These are phyloP conservation scores for Poeciliopsis infans DNA, from an alignment of 2,797 vertebrate genomes.

Conservation along the genomic window DNA sequence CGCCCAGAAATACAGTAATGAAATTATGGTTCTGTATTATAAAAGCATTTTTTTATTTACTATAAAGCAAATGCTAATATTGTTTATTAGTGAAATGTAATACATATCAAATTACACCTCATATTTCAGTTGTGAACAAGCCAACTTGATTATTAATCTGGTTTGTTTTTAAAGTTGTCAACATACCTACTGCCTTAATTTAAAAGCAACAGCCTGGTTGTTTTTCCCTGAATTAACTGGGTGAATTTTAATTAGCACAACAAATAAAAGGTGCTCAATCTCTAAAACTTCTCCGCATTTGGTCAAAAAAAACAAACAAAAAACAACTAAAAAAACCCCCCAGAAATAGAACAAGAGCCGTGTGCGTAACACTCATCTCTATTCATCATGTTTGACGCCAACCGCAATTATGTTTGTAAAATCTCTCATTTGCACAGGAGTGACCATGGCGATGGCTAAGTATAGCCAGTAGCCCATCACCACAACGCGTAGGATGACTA, in stretches of 20 bases:
- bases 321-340: neutral
- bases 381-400: slow-evolving; percentile 44
- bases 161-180: neutral
- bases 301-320: slow-evolving; percentile 3
- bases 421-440: slow-evolving; percentile 45
- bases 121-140: neutral
- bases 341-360: slow-evolving; percentile 10
- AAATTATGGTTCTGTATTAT: neutral
- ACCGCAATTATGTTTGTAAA: slow-evolving; percentile 37
- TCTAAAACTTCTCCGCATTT: slow-evolving; percentile 9
- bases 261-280: neutral
- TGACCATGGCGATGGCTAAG: slow-evolving; percentile 61
- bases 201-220: neutral
- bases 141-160: neutral
- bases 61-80: neutral
- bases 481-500: slow-evolving; percentile 69
- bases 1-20: no score
- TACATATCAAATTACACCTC: neutral
- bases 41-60: neutral
- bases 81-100: neutral
- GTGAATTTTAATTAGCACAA: neutral
- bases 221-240: neutral
- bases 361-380: slow-evolving; percentile 31
- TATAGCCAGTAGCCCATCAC: slow-evolving; percentile 60
- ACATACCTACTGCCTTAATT: neutral